phyloP scores from a whole-genome alignment of 2,888 invertebrate species.

The Ephialtes manifestator region DNA sequence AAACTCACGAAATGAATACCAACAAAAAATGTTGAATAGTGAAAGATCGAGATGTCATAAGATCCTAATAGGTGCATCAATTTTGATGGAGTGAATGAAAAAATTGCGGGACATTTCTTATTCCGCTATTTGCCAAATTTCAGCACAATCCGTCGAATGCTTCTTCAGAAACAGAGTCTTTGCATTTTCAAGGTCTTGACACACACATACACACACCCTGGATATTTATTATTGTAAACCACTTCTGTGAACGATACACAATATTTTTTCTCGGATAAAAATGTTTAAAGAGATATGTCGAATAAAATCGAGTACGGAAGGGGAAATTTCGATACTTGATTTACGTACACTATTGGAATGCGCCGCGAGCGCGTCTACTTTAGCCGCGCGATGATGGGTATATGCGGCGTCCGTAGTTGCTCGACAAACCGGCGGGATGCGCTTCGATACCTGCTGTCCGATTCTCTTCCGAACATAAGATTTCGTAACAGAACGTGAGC shows the following conservation, averaged over 20 bases:
- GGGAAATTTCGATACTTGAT: not conserved
- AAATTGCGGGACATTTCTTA: not conserved
- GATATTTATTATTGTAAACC: not conserved
- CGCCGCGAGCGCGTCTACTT: not conserved
- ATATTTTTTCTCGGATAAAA: no score
- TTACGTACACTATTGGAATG: slow-evolving; percentile 10
- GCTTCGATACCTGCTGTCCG: slow-evolving; percentile 50
- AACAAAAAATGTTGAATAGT: no score
- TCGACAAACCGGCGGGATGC: slow-evolving; percentile 13
- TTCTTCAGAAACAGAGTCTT: not conserved
- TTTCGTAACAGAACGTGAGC: slow-evolving; percentile 58
- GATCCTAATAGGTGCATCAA: no score
- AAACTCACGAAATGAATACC: no score
- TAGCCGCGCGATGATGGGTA: not conserved
- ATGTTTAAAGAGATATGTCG: no score
- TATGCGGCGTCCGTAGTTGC: not conserved
- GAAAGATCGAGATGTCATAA: no score
- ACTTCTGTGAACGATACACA: no score
- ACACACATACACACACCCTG: not conserved
- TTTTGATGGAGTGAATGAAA: not conserved
- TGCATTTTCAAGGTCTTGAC: not conserved
- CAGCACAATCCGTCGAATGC: no score
- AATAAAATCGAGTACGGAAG: not conserved
- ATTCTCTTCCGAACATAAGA: slow-evolving; percentile 50
- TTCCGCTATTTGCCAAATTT: no score